These are phyloP conservation scores for Enteromius treurensis DNA, from an alignment of 2,797 vertebrate species.

Conservation along the genomic window DNA sequence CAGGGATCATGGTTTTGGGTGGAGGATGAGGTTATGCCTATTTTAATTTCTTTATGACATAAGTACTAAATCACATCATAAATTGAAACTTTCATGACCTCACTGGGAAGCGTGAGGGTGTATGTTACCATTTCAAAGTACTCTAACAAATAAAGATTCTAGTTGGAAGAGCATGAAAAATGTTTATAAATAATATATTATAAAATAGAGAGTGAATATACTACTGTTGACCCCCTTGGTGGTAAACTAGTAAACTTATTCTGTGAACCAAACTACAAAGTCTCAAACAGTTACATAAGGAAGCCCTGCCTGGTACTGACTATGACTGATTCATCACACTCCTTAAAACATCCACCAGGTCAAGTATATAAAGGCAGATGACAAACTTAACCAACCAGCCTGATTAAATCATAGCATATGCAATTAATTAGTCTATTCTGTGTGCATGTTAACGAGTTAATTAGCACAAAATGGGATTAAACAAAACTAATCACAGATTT, in stretches of 20 bases:
- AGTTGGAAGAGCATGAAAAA: background rate
- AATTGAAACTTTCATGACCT: background rate
- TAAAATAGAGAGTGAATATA: background rate
- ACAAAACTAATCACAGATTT: background rate
- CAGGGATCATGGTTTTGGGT: background rate
- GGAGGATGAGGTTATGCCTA: background rate
- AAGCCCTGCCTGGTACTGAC: background rate
- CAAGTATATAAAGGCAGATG: background rate
- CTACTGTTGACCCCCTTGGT: background rate
- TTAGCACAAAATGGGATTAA: slow-evolving; percentile 25
- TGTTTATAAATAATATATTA: background rate
- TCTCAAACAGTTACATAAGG: background rate
- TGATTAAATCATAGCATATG: slow-evolving; percentile 41
- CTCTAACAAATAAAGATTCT: background rate
- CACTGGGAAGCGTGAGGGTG: slow-evolving; percentile 4
- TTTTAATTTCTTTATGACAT: slow-evolving; percentile 13
- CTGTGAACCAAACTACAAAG: background rate
- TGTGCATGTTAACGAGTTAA: slow-evolving; percentile 6
- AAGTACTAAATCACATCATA: slow-evolving; percentile 4
- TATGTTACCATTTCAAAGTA: background rate
- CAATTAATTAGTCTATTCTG: slow-evolving; percentile 13
- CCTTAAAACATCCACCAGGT: background rate
- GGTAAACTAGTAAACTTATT: background rate
- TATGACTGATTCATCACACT: background rate
- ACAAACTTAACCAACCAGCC: background rate